A percentile compares a stretch with the other conserved stretches of the same genome.
These are phyloP conservation scores for Latheticus oryzae DNA, from an alignment of 2,888 invertebrate species.

Conservation along the genomic window DNA sequence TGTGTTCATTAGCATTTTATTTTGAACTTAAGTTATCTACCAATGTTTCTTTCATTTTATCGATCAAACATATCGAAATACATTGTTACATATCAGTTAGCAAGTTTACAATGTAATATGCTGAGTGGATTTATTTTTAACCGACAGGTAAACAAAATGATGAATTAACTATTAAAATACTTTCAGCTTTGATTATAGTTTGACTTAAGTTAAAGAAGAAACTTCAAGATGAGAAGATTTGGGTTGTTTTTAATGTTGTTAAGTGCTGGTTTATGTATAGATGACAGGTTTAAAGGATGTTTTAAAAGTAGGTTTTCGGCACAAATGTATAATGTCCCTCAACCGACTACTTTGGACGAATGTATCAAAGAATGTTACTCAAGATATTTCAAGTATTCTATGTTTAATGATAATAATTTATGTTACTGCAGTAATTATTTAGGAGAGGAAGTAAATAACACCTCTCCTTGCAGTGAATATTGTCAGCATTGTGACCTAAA, in stretches of 20 bases:
- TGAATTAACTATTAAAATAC: constrained; percentile 1
- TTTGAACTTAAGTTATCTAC: constrained; percentile 8
- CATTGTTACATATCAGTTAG: constrained; percentile 1
- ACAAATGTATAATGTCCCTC: constrained; percentile 17
- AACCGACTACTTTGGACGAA: constrained; percentile 4
- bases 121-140: constrained; percentile 18
- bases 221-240: constrained; percentile 9
- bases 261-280: not conserved
- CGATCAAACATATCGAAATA: constrained; percentile 25
- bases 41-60: constrained; percentile 9
- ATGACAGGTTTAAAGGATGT: constrained; percentile 17
- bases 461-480: constrained; percentile 46
- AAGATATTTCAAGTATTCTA: constrained; percentile 49
- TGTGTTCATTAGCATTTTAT: constrained; percentile 31
- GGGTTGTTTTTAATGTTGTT: constrained; percentile 1
- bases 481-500: constrained; percentile 49
- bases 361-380: constrained; percentile 25
- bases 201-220: not conserved
- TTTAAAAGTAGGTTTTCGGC: constrained; percentile 8
- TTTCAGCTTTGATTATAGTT: no score
- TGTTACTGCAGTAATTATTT: constrained; percentile 59
- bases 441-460: constrained; percentile 54
- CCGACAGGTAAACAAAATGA: constrained; percentile 22
- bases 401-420: constrained; percentile 47
- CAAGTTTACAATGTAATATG: constrained; percentile 16